phyloP scores from a whole-genome alignment of 2,113 vertebrate species.

The Atherinomorus stipes region DNA sequence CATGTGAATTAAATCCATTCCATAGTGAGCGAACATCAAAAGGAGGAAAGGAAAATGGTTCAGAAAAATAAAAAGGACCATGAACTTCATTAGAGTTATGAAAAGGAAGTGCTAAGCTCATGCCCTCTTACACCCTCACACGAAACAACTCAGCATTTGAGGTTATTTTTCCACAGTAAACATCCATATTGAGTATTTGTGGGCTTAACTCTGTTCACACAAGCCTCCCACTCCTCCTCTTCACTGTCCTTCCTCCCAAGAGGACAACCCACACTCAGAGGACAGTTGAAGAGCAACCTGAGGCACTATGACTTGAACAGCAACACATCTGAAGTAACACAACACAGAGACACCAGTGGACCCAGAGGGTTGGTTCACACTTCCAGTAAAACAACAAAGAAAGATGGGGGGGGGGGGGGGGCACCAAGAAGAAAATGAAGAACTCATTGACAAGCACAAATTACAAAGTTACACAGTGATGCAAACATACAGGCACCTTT shows the following conservation, averaged over 20 bases:
- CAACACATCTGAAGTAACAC: background rate
- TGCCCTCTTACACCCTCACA: constrained; percentile 12
- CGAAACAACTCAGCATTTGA: constrained; percentile 22
- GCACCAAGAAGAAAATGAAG: background rate
- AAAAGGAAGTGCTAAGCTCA: constrained; percentile 1
- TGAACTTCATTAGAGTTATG: constrained; percentile 27
- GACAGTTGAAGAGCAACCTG: constrained; percentile 3
- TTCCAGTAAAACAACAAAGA: background rate
- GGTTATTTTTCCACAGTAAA: constrained; percentile 23
- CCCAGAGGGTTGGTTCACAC: constrained; percentile 21
- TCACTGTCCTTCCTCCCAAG: background rate
- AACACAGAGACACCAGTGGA: constrained; percentile 2
- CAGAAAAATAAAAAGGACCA: constrained; percentile 16
- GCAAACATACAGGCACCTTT: constrained; percentile 21
- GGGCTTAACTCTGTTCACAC: background rate
- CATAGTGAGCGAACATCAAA: constrained; percentile 31
- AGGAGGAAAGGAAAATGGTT: constrained; percentile 11
- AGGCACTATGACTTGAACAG: background rate
- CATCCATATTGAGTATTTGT: constrained; percentile 14
- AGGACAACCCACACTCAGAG: constrained; percentile 14
- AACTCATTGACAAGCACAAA: background rate
- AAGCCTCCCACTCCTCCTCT: background rate
- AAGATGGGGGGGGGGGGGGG: background rate
- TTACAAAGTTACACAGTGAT: background rate
- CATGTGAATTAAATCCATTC: constrained; percentile 35